These are phyloP conservation scores for Pristionchus pacificus DNA, from an alignment of 1,140 invertebrate species.

Conservation along the genomic window DNA sequence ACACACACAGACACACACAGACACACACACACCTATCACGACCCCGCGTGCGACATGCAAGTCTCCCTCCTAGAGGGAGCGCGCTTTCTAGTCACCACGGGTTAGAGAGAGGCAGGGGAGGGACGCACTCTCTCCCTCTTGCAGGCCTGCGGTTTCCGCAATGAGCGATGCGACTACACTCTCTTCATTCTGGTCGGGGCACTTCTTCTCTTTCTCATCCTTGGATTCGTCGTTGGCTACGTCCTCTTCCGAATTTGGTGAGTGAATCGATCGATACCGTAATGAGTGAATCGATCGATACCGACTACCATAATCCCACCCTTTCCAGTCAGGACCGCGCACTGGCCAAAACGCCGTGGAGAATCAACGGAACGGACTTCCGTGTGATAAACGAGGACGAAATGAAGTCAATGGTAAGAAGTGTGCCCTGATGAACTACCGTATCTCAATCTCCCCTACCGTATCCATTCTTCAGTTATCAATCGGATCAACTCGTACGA, in stretches of 20 bases:
- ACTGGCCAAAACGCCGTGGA: constrained; percentile 47
- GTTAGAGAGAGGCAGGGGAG: too few relatives aligned
- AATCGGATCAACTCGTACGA: constrained; percentile 53
- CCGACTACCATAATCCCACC: neutral
- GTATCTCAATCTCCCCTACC: neutral
- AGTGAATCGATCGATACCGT: constrained; percentile 4
- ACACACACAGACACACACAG: too few relatives aligned
- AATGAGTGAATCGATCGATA: constrained; percentile 1
- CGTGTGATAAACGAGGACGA: constrained; percentile 50
- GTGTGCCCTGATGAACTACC: neutral
- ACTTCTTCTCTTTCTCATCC: constrained; percentile 35
- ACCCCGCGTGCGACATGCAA: too few relatives aligned
- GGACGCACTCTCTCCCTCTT: too few relatives aligned
- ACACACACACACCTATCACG: too few relatives aligned
- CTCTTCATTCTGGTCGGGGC: constrained; percentile 43
- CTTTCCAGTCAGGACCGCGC: constrained; percentile 48
- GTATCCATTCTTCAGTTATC: constrained; percentile 39
- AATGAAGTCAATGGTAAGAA: constrained; percentile 53
- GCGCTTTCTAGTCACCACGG: too few relatives aligned
- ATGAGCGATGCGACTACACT: constrained; percentile 54
- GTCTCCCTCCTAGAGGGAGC: too few relatives aligned
- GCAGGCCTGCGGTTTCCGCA: constrained; percentile 46
- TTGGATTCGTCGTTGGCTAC: constrained; percentile 32
- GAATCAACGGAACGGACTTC: constrained; percentile 53
- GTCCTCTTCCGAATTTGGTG: constrained; percentile 41